A percentile compares a stretch with the other conserved stretches of the same genome.
phyloP scores from a whole-genome alignment of 1,140 invertebrate species.

The Drosophila grimshawi region DNA sequence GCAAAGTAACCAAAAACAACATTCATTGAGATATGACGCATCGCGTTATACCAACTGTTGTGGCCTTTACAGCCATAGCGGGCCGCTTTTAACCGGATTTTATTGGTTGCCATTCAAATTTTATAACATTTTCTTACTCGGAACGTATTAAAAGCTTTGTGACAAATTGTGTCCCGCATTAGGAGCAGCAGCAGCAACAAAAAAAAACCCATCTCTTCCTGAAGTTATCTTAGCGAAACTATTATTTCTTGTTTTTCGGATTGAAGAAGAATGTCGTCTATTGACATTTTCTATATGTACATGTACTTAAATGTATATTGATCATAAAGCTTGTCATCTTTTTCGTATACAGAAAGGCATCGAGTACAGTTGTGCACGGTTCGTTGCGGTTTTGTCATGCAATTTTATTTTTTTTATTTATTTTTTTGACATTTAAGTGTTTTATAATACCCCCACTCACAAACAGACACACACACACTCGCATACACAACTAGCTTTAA shows the following conservation, averaged over 20 bases:
- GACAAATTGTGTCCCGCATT: no score
- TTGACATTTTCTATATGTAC: conserved; percentile 37
- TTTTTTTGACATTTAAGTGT: conserved; percentile 48
- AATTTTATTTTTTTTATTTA: conserved; percentile 30
- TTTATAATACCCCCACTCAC: conserved; percentile 53
- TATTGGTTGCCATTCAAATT: conserved; percentile 31
- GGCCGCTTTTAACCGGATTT: conserved; percentile 66
- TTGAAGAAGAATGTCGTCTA: conserved; percentile 63
- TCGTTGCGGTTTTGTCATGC: conserved; percentile 19
- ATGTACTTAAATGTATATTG: conserved; percentile 37
- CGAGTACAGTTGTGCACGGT: conserved; percentile 41
- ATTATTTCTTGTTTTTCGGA: not conserved
- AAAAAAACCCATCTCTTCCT: no score
- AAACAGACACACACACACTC: conserved; percentile 20
- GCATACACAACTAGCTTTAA: not conserved
- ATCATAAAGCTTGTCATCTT: conserved; percentile 6
- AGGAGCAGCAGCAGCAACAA: no score
- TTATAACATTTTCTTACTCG: no score
- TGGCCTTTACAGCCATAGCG: conserved; percentile 34
- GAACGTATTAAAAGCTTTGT: no score
- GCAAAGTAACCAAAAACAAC: not conserved
- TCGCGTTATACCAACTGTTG: conserved; percentile 12
- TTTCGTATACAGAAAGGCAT: not conserved
- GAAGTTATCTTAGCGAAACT: no score
- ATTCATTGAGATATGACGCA: conserved; percentile 41